phyloP scores from a whole-genome alignment of 1,140 invertebrate genomes.

The Medauroidea extradentata region DNA sequence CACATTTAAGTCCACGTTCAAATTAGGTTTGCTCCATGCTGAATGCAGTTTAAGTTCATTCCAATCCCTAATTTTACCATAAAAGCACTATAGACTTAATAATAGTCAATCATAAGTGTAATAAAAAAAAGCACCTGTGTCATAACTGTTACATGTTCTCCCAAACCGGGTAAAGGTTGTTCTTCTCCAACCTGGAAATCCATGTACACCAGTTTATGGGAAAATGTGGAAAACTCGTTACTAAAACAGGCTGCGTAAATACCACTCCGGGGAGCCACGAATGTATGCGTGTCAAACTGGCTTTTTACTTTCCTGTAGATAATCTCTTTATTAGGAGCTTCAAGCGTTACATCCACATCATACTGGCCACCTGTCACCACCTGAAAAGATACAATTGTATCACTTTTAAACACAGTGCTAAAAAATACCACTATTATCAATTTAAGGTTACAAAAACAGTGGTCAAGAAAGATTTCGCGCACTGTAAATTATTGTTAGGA shows the following conservation, averaged over 20 bases:
- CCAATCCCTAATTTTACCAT: too few relatives aligned
- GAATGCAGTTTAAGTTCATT: too few relatives aligned
- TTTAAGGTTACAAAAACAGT: too few relatives aligned
- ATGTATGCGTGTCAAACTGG: conserved; percentile 91
- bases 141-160: conserved; percentile 88
- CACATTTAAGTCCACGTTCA: too few relatives aligned
- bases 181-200: conserved; percentile 96
- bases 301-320: conserved; percentile 91
- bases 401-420: background rate
- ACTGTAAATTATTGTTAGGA: too few relatives aligned
- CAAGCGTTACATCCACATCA: conserved; percentile 93
- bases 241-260: conserved; percentile 93
- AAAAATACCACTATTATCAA: background rate
- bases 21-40: too few relatives aligned
- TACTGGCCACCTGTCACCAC: conserved; percentile 99
- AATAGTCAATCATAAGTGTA: too few relatives aligned
- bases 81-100: too few relatives aligned
- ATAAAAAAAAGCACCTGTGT: conserved; percentile 95
- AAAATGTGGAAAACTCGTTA: conserved; percentile 99
- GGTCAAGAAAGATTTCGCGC: too few relatives aligned
- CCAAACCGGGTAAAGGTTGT: conserved; percentile 73
- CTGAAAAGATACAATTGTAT: conserved; percentile 48
- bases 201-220: conserved; percentile 99
- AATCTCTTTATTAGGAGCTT: conserved; percentile 82
- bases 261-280: conserved; percentile 69